These are phyloP conservation scores for Cyphomyrmex costatus DNA, from an alignment of 1,140 invertebrate species.

Conservation along the genomic window DNA sequence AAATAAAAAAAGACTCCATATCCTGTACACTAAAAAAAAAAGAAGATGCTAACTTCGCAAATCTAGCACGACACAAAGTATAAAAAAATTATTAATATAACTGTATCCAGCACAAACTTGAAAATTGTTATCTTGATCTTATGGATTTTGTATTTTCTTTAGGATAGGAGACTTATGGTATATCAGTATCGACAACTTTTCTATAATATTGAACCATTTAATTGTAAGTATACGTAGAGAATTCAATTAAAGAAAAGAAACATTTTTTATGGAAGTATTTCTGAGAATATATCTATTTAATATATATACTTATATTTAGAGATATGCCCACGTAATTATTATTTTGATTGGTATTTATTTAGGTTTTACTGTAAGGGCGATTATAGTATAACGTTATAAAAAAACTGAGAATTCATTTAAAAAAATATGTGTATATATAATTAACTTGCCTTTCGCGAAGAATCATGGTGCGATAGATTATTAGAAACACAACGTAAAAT, in stretches of 20 bases:
- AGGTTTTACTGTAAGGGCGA: background rate
- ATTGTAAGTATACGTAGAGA: background rate
- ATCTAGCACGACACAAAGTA: too few relatives aligned
- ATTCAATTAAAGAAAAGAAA: background rate
- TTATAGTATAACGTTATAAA: too few relatives aligned
- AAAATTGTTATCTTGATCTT: too few relatives aligned
- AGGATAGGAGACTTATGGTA: too few relatives aligned
- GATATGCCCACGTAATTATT: background rate
- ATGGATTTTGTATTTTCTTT: too few relatives aligned
- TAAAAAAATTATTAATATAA: too few relatives aligned
- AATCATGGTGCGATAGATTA: slow-evolving; percentile 46
- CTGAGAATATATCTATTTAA: background rate
- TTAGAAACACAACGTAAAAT: slow-evolving; percentile 86
- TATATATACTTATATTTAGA: too few relatives aligned
- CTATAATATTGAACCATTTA: background rate
- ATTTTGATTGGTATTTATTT: background rate
- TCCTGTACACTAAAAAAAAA: too few relatives aligned
- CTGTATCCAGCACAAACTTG: too few relatives aligned
- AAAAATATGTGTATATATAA: background rate
- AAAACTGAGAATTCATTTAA: background rate
- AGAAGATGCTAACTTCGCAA: too few relatives aligned
- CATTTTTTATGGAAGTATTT: background rate
- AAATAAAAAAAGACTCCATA: too few relatives aligned
- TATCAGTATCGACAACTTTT: background rate
- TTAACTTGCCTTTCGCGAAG: slow-evolving; percentile 71